Base-by-base conservation (phyloP, 2,797 vertebrate genomes). In the Pogoniulus pusillus region DNA sequence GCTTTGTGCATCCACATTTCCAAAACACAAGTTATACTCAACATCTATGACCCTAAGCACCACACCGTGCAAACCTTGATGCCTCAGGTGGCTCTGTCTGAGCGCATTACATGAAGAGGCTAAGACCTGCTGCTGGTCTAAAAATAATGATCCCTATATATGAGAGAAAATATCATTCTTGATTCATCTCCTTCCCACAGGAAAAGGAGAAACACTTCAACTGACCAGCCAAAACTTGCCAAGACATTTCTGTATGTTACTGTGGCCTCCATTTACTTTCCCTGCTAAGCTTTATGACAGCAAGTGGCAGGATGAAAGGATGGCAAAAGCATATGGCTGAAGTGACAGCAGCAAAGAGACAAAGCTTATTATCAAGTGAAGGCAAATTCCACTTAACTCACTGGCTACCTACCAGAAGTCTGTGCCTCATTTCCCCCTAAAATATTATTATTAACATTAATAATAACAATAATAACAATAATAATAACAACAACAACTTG, bases 71-170 rank as follows among this genome's bases (percentile, higher is more conserved):
- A 91, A 73, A 73, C 71, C 27, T 27, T 57, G 76, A 85, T 68
- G 68, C 93, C 87, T 84, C 26, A 82, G 49, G 45, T 66, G 78
- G 86, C 49, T 72, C 66, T 82, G 75, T 91, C 84, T 92, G 80
- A 91, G 95, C 55, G 53, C 94, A 95, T 97, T 96, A 96, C 74
- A 59, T 15, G 81, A 77, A 94, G 89, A 94, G 84, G 90, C 72
- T 94, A 92, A 96, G 93, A 87, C 78, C 81, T 87, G 86, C 72
- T 32, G 49, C 54, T 58, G 26, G 29, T 94, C 95, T 95, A 97
- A 97, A 97, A 97, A 97, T 96, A 97, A 96, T 43, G 78, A 85
- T 87, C 41, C 37, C 84, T 77, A 62, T 19, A 54, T 45, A 85
- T 0, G 6, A 89, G 93, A 75, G 57, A 82, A 74, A 27, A 45